Evolutionary conservation across 2,888 invertebrate genomes (phyloP).

Genomic region (Branchipolynoe longqiensis): DNA sequence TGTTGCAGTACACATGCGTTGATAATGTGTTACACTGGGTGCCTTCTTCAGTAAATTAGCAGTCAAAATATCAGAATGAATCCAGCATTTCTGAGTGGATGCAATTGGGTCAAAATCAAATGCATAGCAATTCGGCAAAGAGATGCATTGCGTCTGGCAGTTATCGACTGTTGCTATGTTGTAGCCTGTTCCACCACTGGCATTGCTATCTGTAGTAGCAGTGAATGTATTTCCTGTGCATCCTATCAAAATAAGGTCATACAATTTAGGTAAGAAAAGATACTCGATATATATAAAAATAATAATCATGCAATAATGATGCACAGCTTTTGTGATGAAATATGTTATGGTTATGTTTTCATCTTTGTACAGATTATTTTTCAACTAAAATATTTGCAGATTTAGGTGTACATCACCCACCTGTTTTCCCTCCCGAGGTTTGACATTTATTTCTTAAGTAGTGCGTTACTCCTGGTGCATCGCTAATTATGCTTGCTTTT

Average conservation of each 20-base stretch:
- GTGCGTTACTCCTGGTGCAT: neutral
- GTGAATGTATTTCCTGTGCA: too few relatives aligned
- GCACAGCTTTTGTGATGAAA: too few relatives aligned
- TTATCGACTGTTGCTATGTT: too few relatives aligned
- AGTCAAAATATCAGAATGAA: neutral
- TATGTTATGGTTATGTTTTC: neutral
- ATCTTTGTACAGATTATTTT: neutral
- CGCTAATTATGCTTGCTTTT: neutral
- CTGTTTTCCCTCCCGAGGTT: neutral
- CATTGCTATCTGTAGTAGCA: too few relatives aligned
- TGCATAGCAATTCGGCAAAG: too few relatives aligned
- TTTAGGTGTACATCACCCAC: too few relatives aligned
- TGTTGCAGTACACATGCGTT: neutral
- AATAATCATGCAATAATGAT: neutral
- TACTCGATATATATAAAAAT: neutral
- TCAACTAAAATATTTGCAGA: too few relatives aligned
- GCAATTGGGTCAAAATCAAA: neutral
- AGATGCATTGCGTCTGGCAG: too few relatives aligned
- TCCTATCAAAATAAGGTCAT: neutral
- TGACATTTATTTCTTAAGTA: neutral
- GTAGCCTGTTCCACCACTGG: too few relatives aligned
- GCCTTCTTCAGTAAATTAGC: neutral
- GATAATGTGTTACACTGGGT: neutral
- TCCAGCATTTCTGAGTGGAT: neutral
- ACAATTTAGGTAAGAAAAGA: neutral